Evolutionary conservation across 1,140 invertebrate genomes (phyloP).

Genomic region (Ladona fulva): DNA sequence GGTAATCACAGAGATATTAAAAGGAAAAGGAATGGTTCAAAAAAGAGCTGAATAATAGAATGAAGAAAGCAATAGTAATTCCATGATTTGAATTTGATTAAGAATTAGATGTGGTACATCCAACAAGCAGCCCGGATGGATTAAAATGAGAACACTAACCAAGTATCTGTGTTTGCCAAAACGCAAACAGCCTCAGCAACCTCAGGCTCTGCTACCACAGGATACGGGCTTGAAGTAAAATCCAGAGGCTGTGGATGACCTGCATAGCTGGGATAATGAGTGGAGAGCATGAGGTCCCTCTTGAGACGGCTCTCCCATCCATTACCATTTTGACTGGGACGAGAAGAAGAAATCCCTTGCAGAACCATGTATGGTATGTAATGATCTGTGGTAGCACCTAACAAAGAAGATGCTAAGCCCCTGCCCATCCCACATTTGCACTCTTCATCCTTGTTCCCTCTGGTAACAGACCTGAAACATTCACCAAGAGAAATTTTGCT

Average conservation of each 20-base stretch:
- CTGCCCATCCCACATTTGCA: constrained; percentile 19
- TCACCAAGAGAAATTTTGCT: too few species aligned
- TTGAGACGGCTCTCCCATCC: constrained; percentile 42
- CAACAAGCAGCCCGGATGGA: constrained; percentile 10
- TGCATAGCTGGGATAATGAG: constrained; percentile 40
- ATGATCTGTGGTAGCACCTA: constrained; percentile 55
- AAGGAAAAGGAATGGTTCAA: too few species aligned
- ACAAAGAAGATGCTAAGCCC: constrained; percentile 43
- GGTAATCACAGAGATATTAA: too few species aligned
- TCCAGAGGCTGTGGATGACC: neutral
- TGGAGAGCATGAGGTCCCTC: constrained; percentile 43
- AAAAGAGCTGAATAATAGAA: too few species aligned
- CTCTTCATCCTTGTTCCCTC: neutral
- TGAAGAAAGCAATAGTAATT: too few species aligned
- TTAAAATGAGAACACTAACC: constrained; percentile 45
- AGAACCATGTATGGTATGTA: constrained; percentile 68
- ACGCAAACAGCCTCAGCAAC: constrained; percentile 72
- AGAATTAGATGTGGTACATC: too few species aligned
- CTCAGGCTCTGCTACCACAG: constrained; percentile 50
- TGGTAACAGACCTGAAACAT: neutral
- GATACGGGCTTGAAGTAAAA: constrained; percentile 30
- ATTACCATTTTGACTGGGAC: constrained; percentile 31
- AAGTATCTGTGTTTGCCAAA: constrained; percentile 71
- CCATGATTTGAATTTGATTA: too few species aligned
- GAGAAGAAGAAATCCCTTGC: constrained; percentile 40